A percentile compares a stretch with the other conserved stretches of the same genome.
Evolutionary conservation across 2,113 vertebrate genomes (phyloP).

Genomic region (Nannobrachium achirus): DNA sequence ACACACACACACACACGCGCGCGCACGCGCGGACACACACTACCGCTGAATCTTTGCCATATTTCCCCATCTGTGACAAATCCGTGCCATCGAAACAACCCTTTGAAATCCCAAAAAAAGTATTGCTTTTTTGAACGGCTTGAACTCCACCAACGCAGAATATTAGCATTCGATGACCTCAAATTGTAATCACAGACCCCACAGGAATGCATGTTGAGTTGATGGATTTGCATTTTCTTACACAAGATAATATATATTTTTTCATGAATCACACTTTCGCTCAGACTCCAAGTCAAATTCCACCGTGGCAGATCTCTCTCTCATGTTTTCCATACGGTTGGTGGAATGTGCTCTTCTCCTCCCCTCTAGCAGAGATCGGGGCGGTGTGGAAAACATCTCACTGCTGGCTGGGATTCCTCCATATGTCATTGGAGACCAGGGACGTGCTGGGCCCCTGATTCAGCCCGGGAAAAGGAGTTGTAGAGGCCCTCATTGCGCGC

Average conservation of each 20-base stretch:
- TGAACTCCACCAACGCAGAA: conserved; percentile 51
- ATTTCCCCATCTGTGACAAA: background rate
- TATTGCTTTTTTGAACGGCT: background rate
- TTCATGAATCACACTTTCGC: conserved; percentile 58
- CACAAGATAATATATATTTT: conserved; percentile 33
- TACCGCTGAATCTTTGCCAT: no score
- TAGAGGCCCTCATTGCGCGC: no score
- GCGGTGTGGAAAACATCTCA: conserved; percentile 16
- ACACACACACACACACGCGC: background rate
- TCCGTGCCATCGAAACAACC: no score
- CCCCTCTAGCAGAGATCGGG: conserved; percentile 18
- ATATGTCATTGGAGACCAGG: conserved; percentile 2
- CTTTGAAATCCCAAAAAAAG: no score
- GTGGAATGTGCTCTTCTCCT: conserved; percentile 40
- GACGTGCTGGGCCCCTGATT: no score
- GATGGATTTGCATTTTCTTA: conserved; percentile 27
- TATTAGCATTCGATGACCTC: conserved; percentile 13
- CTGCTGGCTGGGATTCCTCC: conserved; percentile 7
- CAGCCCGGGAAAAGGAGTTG: no score
- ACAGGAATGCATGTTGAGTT: conserved; percentile 33
- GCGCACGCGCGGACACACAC: no score
- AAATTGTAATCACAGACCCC: conserved; percentile 39
- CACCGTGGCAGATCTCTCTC: conserved; percentile 6
- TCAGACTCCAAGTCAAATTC: conserved; percentile 31
- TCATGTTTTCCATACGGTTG: conserved; percentile 44